phyloP scores from a whole-genome alignment of 2,113 vertebrate species.

The Hirundichthys speculiger region DNA sequence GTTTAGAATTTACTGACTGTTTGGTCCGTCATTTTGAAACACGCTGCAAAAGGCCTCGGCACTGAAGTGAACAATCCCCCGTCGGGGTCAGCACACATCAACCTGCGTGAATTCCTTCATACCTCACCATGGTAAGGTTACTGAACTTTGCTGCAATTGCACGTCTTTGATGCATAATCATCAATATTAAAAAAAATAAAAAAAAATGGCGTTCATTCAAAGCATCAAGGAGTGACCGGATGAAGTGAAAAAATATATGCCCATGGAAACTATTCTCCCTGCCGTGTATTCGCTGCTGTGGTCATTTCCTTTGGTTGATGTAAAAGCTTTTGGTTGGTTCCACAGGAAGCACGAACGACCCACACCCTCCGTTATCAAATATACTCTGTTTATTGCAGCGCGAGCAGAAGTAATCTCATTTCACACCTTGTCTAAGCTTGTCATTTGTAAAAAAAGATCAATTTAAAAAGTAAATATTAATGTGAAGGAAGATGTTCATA shows the following conservation, averaged over 20 bases:
- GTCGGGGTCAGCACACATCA: slow-evolving; percentile 54
- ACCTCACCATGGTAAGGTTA: slow-evolving; percentile 33
- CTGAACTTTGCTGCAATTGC: slow-evolving; percentile 18
- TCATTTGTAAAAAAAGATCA: neutral
- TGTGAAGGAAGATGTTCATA: neutral
- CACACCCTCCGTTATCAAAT: slow-evolving; percentile 50
- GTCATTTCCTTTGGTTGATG: slow-evolving; percentile 63
- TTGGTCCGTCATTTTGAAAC: slow-evolving; percentile 32
- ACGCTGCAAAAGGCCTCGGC: slow-evolving; percentile 35
- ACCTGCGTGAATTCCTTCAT: slow-evolving; percentile 50
- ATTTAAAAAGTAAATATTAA: neutral
- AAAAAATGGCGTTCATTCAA: slow-evolving; percentile 4
- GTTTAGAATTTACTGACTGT: slow-evolving; percentile 45
- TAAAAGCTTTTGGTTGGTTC: slow-evolving; percentile 43
- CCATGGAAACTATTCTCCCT: slow-evolving; percentile 49
- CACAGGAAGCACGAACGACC: slow-evolving; percentile 60
- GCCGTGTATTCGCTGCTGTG: slow-evolving; percentile 32
- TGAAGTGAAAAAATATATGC: slow-evolving; percentile 52
- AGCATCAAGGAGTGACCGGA: slow-evolving; percentile 40
- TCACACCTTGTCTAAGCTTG: neutral
- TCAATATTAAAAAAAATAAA: neutral
- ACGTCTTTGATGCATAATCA: neutral
- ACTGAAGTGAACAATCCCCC: slow-evolving; percentile 47
- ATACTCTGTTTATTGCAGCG: slow-evolving; percentile 38
- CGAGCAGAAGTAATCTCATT: slow-evolving; percentile 27